These are phyloP conservation scores for Thamnophis elegans DNA, from an alignment of 2,797 vertebrate species.

Conservation along the genomic window DNA sequence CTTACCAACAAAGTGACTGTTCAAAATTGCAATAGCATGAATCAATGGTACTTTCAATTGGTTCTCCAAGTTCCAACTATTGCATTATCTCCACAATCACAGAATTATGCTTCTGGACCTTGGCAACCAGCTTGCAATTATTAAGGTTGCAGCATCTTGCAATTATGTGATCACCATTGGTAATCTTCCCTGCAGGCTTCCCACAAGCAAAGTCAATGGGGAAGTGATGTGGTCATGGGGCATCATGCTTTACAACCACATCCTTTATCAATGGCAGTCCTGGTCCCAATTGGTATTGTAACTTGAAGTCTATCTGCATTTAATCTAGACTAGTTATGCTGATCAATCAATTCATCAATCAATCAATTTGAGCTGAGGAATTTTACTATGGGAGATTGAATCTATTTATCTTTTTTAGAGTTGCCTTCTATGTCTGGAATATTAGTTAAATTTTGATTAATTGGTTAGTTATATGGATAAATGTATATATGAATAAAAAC, in stretches of 20 bases:
- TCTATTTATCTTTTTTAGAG: background rate
- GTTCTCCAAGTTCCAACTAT: background rate
- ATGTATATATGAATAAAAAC: background rate
- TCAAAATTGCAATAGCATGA: background rate
- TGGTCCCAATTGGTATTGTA: background rate
- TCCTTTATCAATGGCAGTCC: background rate
- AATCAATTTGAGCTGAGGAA: background rate
- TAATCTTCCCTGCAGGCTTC: background rate
- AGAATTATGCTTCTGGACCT: background rate
- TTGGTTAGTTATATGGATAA: slow-evolving; percentile 6
- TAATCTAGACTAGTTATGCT: slow-evolving; percentile 10
- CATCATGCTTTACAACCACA: background rate
- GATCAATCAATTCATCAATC: slow-evolving; percentile 3
- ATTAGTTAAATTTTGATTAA: background rate
- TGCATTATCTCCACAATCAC: background rate
- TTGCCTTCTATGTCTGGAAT: background rate
- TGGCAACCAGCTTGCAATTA: background rate
- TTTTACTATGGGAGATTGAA: background rate
- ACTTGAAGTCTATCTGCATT: background rate
- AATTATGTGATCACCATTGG: background rate
- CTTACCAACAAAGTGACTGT: background rate
- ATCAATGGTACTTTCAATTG: background rate
- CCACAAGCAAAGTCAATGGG: background rate
- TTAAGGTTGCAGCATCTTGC: background rate
- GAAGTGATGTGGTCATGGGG: background rate